phyloP scores from a whole-genome alignment of 2,113 vertebrate genomes.

The Oxygymnocypris stewartii region DNA sequence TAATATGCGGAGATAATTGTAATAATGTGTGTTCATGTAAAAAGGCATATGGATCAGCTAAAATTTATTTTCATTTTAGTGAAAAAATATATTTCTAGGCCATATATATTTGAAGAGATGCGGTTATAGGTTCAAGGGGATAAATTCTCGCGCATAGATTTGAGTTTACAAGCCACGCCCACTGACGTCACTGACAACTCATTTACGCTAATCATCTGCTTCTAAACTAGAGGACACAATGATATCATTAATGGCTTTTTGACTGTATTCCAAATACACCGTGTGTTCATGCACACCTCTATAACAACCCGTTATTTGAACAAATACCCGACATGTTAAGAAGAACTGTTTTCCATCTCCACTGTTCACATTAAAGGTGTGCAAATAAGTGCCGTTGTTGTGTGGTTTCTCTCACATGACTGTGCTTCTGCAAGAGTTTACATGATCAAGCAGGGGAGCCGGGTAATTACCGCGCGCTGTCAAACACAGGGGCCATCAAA shows the following conservation, averaged over 20 bases:
- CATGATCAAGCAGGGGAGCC: constrained; percentile 73
- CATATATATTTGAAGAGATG: too few relatives aligned
- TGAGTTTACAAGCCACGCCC: constrained; percentile 16
- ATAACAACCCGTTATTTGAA: constrained; percentile 36
- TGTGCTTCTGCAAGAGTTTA: constrained; percentile 72
- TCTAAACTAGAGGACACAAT: neutral
- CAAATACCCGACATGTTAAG: constrained; percentile 33
- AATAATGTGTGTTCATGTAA: neutral
- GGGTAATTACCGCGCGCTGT: constrained; percentile 78
- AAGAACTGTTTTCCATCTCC: constrained; percentile 32
- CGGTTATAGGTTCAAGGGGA: neutral
- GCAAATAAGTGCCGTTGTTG: constrained; percentile 68
- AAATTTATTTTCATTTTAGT: neutral
- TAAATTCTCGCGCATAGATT: neutral
- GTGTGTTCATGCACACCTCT: too few relatives aligned
- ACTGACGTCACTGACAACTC: neutral
- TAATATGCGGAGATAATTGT: neutral
- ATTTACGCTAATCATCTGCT: neutral
- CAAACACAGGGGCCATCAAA: constrained; percentile 77
- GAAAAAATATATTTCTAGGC: too few relatives aligned
- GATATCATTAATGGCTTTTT: neutral
- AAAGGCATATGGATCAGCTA: neutral
- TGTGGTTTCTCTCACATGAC: constrained; percentile 58
- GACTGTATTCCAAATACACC: neutral
- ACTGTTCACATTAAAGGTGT: constrained; percentile 50